Conservation (phyloP, 2,113 vertebrate genomes). For the Tiliqua scincoides region DNA sequence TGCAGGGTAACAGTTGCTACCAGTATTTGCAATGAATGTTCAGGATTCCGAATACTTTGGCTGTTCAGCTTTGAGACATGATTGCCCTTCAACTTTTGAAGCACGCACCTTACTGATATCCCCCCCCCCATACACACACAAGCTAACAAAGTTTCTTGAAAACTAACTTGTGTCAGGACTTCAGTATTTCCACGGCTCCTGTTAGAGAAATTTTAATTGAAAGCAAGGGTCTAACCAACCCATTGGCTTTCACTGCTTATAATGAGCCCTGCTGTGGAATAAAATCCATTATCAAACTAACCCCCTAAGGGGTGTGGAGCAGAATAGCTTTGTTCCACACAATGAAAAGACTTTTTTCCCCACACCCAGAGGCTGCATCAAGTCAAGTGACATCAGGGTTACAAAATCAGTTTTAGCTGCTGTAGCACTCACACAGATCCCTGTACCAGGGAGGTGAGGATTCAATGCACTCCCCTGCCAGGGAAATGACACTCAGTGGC, state of each 20-base stretch:
- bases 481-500: not conserved
- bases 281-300: conserved; percentile 64
- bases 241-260: conserved; percentile 65
- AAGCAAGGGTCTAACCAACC: conserved; percentile 64
- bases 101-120: conserved; percentile 27
- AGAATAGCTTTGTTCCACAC: conserved; percentile 45
- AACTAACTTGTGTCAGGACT: conserved; percentile 47
- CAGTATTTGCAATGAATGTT: conserved; percentile 14
- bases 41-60: conserved; percentile 1
- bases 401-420: conserved; percentile 31
- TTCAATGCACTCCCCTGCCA: not conserved
- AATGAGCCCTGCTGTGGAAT: conserved; percentile 59
- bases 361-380: conserved; percentile 18
- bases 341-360: conserved; percentile 45
- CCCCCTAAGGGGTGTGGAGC: conserved; percentile 19
- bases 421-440: not conserved
- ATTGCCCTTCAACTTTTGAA: conserved; percentile 13
- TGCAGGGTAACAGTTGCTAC: too few species aligned
- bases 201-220: conserved; percentile 60
- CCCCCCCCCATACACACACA: not conserved
- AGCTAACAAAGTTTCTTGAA: conserved; percentile 50
- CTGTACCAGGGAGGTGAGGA: not conserved
- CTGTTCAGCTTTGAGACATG: not conserved
- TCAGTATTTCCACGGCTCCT: not conserved
- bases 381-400: conserved; percentile 32